These are phyloP conservation scores for Rhinopomastus cyanomelas DNA, from an alignment of 2,113 vertebrate genomes.

Conservation along the genomic window DNA sequence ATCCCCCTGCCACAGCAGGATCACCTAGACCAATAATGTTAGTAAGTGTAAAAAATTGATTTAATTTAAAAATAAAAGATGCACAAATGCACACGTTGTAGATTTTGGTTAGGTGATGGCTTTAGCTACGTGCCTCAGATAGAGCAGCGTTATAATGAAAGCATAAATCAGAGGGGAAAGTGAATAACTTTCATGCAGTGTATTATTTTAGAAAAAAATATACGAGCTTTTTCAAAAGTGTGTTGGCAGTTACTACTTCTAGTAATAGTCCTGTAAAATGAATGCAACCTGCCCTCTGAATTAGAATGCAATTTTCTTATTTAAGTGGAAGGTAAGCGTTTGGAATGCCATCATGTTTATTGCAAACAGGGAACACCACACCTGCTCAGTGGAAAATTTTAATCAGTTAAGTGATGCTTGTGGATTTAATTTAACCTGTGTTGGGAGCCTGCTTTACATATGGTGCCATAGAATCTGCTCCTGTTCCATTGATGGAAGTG, in stretches of 20 bases:
- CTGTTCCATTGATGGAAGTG: not conserved
- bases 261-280: slow-evolving; percentile 39
- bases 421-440: slow-evolving; percentile 4
- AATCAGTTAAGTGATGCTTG: slow-evolving; percentile 14
- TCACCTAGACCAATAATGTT: not conserved
- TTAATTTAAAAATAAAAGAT: not conserved
- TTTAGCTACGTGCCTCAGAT: not conserved
- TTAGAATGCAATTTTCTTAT: slow-evolving; percentile 44
- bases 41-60: not conserved
- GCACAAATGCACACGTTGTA: not conserved
- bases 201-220: slow-evolving; percentile 22
- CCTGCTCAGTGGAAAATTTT: slow-evolving; percentile 17
- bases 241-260: slow-evolving; percentile 25
- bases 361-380: not conserved
- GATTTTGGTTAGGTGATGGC: not conserved
- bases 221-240: slow-evolving; percentile 29
- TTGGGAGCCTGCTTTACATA: not conserved
- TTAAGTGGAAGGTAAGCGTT: slow-evolving; percentile 31
- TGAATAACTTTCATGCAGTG: slow-evolving; percentile 19
- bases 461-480: not conserved
- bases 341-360: slow-evolving; percentile 26
- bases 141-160: not conserved
- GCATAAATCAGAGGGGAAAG: not conserved
- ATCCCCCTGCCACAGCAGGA: too few species aligned
- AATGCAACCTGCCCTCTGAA: slow-evolving; percentile 38